A percentile compares a stretch with the other conserved stretches of the same genome.
phyloP scores from a whole-genome alignment of 2,888 invertebrate genomes.

The Dicycla oo region DNA sequence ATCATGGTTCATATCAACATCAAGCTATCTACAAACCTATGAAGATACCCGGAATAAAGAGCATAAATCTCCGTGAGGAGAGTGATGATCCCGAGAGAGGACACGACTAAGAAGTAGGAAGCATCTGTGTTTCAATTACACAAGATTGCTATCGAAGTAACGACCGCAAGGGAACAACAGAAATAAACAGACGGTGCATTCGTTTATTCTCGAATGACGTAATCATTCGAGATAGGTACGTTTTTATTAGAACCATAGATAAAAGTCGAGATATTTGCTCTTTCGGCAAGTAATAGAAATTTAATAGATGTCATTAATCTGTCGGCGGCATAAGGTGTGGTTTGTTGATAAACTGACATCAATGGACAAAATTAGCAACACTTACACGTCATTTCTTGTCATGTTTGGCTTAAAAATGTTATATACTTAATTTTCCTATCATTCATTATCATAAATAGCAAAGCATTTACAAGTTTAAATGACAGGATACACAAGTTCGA shows the following conservation, averaged over 20 bases:
- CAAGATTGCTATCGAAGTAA: conserved; percentile 41
- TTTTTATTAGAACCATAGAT: conserved; percentile 1
- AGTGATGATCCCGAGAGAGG: conserved; percentile 12
- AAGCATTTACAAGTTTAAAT: conserved; percentile 28
- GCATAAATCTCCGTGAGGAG: conserved; percentile 5
- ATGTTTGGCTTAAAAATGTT: conserved; percentile 32
- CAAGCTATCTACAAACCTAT: background rate
- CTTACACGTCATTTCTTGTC: conserved; percentile 34
- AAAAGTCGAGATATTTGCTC: too few relatives aligned
- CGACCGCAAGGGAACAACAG: conserved; percentile 27
- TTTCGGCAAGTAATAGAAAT: conserved; percentile 45
- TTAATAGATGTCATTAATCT: conserved; percentile 48
- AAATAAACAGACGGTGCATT: conserved; percentile 28
- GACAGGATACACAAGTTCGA: conserved; percentile 34
- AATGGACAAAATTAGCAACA: conserved; percentile 53
- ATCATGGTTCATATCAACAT: background rate
- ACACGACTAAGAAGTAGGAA: conserved; percentile 30
- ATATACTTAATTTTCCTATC: conserved; percentile 37
- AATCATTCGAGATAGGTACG: conserved; percentile 11
- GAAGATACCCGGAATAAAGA: conserved; percentile 1
- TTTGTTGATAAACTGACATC: conserved; percentile 53
- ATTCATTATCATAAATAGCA: conserved; percentile 35
- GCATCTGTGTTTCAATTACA: conserved; percentile 40
- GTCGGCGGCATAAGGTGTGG: conserved; percentile 33
- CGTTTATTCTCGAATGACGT: conserved; percentile 20